Base-by-base conservation (phyloP, 2,888 invertebrate species). In the Dynastes maya region DNA sequence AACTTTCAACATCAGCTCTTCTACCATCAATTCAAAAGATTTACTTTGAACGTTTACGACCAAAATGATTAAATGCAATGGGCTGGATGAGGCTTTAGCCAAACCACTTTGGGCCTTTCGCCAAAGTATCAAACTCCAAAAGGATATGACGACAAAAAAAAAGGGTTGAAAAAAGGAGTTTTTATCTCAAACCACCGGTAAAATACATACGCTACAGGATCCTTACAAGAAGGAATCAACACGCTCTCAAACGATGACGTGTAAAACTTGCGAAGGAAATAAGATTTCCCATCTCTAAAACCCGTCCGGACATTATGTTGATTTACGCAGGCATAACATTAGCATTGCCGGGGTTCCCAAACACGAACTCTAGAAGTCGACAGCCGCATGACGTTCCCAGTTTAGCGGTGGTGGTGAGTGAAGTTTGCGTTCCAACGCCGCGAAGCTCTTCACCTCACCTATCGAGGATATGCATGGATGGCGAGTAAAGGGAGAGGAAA, bases 251-350 rank as follows among this genome's bases (percentile, higher is more conserved):
- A 29, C 68, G 68, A 22, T 11, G 27, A 68, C 68, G 29, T 51
- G 68, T 68, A 68, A 68, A 68, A 68, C 51, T 51, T 68, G 8
- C 27, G 27, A 13, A 68, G 68, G 68, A 51, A 68, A 68, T 68
- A 68, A 68, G 68, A 68, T 68, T 68, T 51, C 51, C 68, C 51
- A 22, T 51, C 29, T 13, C 63, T 29, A 32, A 13, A 63, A 63
- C 32, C 68, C 51, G 51, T 68, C 51, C 13, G 51, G 29, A 51
- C 68, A 51, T 68, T 68, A 68, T 51, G 51, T 51, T 68, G 68
- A 68, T 68, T 68, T 68, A 68, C 68, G 51, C 51, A 29, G 49
- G n/a, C 68, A 68, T 68, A 68, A 68, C 68, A 51, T 68, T 68
- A 49, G 68, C 68, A 68, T 68, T 68, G 68, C 51, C 51, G 68